A percentile compares a stretch with the other conserved stretches of the same genome.
Conservation (phyloP, 2,888 invertebrate species). For the Nymphalis polychloros region DNA sequence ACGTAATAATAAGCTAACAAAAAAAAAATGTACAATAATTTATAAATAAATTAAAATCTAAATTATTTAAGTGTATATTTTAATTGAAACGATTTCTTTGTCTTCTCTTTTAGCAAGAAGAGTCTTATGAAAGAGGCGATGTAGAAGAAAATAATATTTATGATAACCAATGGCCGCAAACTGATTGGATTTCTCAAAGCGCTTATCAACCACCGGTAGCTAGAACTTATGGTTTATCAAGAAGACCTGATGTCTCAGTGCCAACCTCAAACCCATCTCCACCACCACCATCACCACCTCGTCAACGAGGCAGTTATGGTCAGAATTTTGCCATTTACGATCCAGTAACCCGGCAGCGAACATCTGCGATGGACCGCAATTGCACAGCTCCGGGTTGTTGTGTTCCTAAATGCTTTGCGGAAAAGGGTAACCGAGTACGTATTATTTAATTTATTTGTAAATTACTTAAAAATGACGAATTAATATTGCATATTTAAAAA, state of each 20-base stretch:
- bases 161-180: conserved; percentile 41
- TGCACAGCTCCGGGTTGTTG: conserved; percentile 87
- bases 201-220: conserved; percentile 43
- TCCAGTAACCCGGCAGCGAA: conserved; percentile 66
- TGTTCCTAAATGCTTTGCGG: conserved; percentile 92
- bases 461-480: neutral
- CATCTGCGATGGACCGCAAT: conserved; percentile 75
- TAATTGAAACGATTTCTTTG: neutral
- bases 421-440: conserved; percentile 90
- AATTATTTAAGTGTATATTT: too few species aligned
- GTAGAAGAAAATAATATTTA: conserved; percentile 46
- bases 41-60: too few species aligned
- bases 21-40: too few species aligned
- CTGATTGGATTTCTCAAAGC: conserved; percentile 39
- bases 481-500: too few species aligned
- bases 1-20: too few species aligned
- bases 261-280: conserved; percentile 39
- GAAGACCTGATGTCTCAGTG: conserved; percentile 43
- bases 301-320: conserved; percentile 46
- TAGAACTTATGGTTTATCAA: conserved; percentile 49
- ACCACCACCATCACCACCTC: conserved; percentile 51
- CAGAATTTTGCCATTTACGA: conserved; percentile 65
- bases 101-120: conserved; percentile 51
- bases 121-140: conserved; percentile 44
- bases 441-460: neutral